Conservation (phyloP, 92 coral and sea anemone species). For the Virgularia gustaviana region DNA sequence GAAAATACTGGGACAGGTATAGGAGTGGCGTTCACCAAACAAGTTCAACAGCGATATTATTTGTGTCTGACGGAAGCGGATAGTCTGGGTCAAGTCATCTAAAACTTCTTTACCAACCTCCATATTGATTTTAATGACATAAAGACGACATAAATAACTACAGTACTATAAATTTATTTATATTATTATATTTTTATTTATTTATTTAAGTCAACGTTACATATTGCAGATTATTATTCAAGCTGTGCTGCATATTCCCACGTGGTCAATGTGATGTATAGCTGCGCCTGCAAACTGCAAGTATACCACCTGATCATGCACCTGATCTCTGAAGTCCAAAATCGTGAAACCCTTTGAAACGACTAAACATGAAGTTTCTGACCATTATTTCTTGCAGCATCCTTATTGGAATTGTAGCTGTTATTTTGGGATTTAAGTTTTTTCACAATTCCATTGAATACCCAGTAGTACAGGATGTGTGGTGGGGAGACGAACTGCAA, state of each 20-base stretch:
- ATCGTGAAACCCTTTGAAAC: too few species aligned
- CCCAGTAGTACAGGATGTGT: conserved; percentile 36
- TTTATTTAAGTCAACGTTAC: too few species aligned
- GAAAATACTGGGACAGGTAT: conserved; percentile 64
- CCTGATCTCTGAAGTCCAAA: too few species aligned
- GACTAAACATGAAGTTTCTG: conserved; percentile 13
- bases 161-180: too few species aligned
- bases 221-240: too few species aligned
- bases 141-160: not conserved
- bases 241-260: too few species aligned
- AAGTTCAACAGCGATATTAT: conserved; percentile 57
- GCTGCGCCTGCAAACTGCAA: too few species aligned
- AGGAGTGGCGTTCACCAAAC: conserved; percentile 57
- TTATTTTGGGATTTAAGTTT: conserved; percentile 14
- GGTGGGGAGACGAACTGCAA: conserved; percentile 73
- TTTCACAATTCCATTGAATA: not conserved
- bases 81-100: not conserved
- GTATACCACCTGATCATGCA: too few species aligned
- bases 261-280: too few species aligned
- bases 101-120: not conserved
- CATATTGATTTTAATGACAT: not conserved
- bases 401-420: conserved; percentile 12
- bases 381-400: conserved; percentile 11
- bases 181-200: too few species aligned
- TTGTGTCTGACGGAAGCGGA: conserved; percentile 66